These are phyloP conservation scores for Agonopterix subpropinquella DNA, from an alignment of 2,888 invertebrate genomes.

Conservation along the genomic window DNA sequence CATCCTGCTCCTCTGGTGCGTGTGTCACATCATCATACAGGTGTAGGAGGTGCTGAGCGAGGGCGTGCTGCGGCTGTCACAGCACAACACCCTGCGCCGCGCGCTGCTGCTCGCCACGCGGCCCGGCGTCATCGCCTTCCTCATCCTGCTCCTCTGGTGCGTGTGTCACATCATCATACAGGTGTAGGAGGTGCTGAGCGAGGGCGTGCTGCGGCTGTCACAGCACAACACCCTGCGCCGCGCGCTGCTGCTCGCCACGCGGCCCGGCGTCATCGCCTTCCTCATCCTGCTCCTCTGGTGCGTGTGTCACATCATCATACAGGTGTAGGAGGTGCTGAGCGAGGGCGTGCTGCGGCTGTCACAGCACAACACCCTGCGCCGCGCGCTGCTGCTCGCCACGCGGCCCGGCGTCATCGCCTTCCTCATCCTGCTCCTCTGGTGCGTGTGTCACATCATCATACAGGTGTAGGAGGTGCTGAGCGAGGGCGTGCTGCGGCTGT, in stretches of 20 bases:
- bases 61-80: slow-evolving; percentile 67
- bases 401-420: slow-evolving; percentile 79
- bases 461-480: slow-evolving; percentile 76
- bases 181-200: slow-evolving; percentile 76
- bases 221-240: slow-evolving; percentile 55
- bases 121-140: slow-evolving; percentile 77
- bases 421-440: slow-evolving; percentile 78
- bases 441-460: slow-evolving; percentile 3
- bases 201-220: slow-evolving; percentile 69
- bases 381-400: slow-evolving; percentile 60
- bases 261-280: slow-evolving; percentile 78
- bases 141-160: slow-evolving; percentile 78
- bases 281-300: slow-evolving; percentile 78
- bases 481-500: slow-evolving; percentile 69
- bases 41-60: slow-evolving; percentile 77
- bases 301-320: not conserved
- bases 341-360: slow-evolving; percentile 71
- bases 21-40: not conserved
- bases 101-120: slow-evolving; percentile 66
- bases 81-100: slow-evolving; percentile 54
- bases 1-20: slow-evolving; percentile 76
- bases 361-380: slow-evolving; percentile 53
- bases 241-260: slow-evolving; percentile 63
- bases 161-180: not conserved
- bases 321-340: slow-evolving; percentile 75